Evolutionary conservation across 2,888 invertebrate species (phyloP).

Genomic region (Argyresthia goedartella): DNA sequence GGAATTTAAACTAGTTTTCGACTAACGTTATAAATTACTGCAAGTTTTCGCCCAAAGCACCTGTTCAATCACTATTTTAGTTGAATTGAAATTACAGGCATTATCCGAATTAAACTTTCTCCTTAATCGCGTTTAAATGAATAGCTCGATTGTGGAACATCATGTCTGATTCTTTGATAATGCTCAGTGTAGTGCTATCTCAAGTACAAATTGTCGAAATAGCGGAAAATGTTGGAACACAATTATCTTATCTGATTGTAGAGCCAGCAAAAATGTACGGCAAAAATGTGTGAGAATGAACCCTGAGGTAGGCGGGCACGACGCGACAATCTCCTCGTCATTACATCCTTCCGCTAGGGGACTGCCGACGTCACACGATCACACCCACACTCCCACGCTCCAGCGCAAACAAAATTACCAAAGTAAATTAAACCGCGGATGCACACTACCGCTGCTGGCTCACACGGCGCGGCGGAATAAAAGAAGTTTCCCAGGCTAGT

Average conservation of each 20-base stretch:
- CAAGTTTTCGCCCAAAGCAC: too few relatives aligned
- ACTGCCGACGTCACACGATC: background rate
- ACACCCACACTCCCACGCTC: background rate
- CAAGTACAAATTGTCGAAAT: background rate
- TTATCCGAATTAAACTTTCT: too few relatives aligned
- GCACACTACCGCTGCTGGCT: slow-evolving; percentile 7
- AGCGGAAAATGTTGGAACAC: background rate
- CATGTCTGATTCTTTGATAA: too few relatives aligned
- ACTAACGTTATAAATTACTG: too few relatives aligned
- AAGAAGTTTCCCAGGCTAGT: slow-evolving; percentile 22
- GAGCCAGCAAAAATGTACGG: background rate
- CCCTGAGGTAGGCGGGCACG: background rate
- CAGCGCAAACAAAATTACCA: background rate
- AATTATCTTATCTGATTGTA: background rate
- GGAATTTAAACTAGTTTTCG: too few relatives aligned
- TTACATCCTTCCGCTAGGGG: background rate
- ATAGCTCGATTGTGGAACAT: too few relatives aligned
- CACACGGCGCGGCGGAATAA: slow-evolving; percentile 8
- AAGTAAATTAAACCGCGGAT: background rate
- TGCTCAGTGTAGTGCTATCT: background rate
- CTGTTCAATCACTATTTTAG: too few relatives aligned
- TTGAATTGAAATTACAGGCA: too few relatives aligned
- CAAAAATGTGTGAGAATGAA: background rate
- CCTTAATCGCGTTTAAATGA: too few relatives aligned
- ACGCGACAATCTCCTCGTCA: background rate